A percentile compares a stretch with the other conserved stretches of the same genome.
phyloP scores from a whole-genome alignment of 92 coral and sea anemone species.

The Meandrina meandrites region DNA sequence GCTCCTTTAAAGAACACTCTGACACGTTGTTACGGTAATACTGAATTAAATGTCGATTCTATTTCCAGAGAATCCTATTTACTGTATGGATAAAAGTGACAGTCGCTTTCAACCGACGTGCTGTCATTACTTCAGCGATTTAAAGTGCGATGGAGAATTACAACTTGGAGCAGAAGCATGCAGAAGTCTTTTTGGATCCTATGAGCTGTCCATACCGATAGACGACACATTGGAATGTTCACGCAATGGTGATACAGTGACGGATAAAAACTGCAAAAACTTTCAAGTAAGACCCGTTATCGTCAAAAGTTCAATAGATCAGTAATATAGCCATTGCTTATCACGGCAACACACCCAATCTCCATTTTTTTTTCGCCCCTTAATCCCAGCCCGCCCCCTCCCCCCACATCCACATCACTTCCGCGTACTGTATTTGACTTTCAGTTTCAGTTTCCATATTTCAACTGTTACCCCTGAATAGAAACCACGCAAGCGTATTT shows the following conservation, averaged over 20 bases:
- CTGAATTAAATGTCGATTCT: background rate
- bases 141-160: constrained; percentile 2
- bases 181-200: constrained; percentile 39
- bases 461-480: too few relatives aligned
- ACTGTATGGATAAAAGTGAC: constrained; percentile 30
- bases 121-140: constrained; percentile 35
- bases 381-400: too few relatives aligned
- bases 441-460: too few relatives aligned
- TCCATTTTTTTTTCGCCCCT: too few relatives aligned
- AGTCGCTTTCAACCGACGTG: constrained; percentile 35
- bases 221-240: constrained; percentile 1
- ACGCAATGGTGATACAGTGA: background rate
- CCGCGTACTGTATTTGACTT: too few relatives aligned
- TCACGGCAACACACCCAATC: too few relatives aligned
- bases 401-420: too few relatives aligned
- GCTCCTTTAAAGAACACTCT: too few relatives aligned
- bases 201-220: constrained; percentile 24
- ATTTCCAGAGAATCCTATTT: constrained; percentile 30
- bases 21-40: background rate
- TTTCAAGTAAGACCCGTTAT: constrained; percentile 20
- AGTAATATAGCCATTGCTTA: background rate
- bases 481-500: too few relatives aligned
- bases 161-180: constrained; percentile 27
- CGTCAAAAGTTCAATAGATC: background rate
- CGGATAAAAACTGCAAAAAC: constrained; percentile 35